Conservation (phyloP, 2,888 invertebrate genomes). For the Aphelenchoides bicaudatus region DNA sequence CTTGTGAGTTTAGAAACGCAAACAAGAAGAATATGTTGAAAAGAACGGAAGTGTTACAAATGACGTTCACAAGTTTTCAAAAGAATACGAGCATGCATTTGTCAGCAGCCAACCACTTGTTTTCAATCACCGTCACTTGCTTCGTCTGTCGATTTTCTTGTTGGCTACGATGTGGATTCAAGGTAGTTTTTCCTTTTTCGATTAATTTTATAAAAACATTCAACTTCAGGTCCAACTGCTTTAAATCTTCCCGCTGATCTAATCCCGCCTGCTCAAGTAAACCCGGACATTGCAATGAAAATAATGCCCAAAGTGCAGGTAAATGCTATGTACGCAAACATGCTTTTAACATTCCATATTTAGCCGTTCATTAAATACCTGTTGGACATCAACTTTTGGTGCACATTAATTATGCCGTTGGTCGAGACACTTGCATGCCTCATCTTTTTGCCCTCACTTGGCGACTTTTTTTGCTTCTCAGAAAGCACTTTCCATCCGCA, state of each 20-base stretch:
- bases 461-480: slow-evolving; percentile 8
- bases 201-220: too few species aligned
- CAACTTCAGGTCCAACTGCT: background rate
- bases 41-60: too few species aligned
- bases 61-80: too few species aligned
- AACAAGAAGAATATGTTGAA: too few species aligned
- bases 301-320: slow-evolving; percentile 4
- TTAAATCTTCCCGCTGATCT: background rate
- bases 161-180: slow-evolving; percentile 4
- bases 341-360: background rate
- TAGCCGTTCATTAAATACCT: slow-evolving; percentile 1
- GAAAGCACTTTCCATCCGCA: background rate
- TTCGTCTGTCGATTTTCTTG: slow-evolving; percentile 2
- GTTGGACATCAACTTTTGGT: slow-evolving; percentile 9
- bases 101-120: too few species aligned
- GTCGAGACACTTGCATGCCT: slow-evolving; percentile 9
- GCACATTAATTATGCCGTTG: slow-evolving; percentile 10
- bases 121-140: background rate
- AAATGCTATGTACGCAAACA: background rate
- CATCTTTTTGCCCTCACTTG: slow-evolving; percentile 10
- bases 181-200: too few species aligned
- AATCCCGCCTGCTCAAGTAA: background rate
- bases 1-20: too few species aligned
- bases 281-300: slow-evolving; percentile 1
- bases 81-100: background rate